Evolutionary conservation across 2,797 vertebrate genomes (phyloP).

Genomic region (Salarias fasciatus): DNA sequence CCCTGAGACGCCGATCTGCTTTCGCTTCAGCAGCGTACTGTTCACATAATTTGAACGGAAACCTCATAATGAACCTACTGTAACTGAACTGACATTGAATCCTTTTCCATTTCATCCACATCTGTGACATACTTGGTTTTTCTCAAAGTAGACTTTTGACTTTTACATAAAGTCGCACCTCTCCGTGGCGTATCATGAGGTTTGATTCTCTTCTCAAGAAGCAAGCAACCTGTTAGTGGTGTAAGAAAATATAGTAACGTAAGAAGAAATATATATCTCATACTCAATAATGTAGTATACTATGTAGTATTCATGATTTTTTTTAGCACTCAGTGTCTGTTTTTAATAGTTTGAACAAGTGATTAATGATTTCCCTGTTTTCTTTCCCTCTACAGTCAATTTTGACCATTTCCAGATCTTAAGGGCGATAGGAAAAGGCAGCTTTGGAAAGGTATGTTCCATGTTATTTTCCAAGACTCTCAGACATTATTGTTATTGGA

Average conservation of each 20-base stretch:
- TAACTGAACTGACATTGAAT: not conserved
- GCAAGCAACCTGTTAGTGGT: too few relatives aligned
- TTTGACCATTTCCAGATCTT: slow-evolving; percentile 98
- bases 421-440: slow-evolving; percentile 97
- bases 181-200: too few relatives aligned
- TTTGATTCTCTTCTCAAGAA: too few relatives aligned
- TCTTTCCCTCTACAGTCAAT: slow-evolving; percentile 86
- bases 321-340: slow-evolving; percentile 3
- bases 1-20: slow-evolving; percentile 34
- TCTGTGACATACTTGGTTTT: slow-evolving; percentile 12
- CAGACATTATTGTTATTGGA: not conserved
- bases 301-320: too few relatives aligned
- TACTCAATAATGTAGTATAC: too few relatives aligned
- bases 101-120: slow-evolving; percentile 23
- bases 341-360: not conserved
- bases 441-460: slow-evolving; percentile 94
- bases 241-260: too few relatives aligned
- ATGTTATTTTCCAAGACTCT: not conserved
- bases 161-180: too few relatives aligned
- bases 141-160: too few relatives aligned
- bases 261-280: too few relatives aligned
- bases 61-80: slow-evolving; percentile 15
- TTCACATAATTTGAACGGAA: slow-evolving; percentile 34
- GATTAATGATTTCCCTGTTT: not conserved
- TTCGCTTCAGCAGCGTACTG: slow-evolving; percentile 30